Evolutionary conservation across 2,113 vertebrate species (phyloP), one percentile per base, ranked within the genome.

Genomic region (Rutilus rutilus): DNA sequence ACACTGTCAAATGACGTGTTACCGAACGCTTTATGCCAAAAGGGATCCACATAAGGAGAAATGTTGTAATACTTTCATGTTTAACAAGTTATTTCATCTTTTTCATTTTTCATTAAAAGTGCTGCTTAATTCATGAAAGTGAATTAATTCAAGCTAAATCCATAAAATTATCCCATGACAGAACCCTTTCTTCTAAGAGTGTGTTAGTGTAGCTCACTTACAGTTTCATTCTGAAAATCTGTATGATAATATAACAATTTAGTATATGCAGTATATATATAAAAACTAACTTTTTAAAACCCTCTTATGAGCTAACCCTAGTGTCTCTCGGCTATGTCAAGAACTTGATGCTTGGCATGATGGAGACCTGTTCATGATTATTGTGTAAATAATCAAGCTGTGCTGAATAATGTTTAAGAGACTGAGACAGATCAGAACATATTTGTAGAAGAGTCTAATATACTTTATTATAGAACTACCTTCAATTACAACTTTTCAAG

Each of bases 391-490:
- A 54, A 33, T 77, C n/a, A 33, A 11, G 50, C n/a, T 54, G 9
- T 54, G 30, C n/a, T 77, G 8, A 52, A 21, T 52, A 54, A 54
- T 15, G 75, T 54, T 33, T 77, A 77, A 33, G 45, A 75, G 42
- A 75, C 14, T 75, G 42, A 25, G 39, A 45, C 23, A 3, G 42
- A 23, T 12, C 23, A 47, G 2, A 74, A 12, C 39, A 25, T 75
- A 75, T 75, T 75, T 77, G 15, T 52, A 77, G 75, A 77, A 52
- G 6, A 57, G 5, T 42, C 67, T 71, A 42, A 71, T 77, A 17
- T 27, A 77, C 15, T 25, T 21, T 77, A 50, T 54, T 77, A 33
- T 54, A 77, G 25, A 77, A 77, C 10, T 9, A 52, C 47, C 4
- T 76, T 76, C 11, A 69, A 39, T 69, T 23, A 71, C 33, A 71